phyloP scores from a whole-genome alignment of 1,140 invertebrate genomes.

The Kradibia gibbosae region DNA sequence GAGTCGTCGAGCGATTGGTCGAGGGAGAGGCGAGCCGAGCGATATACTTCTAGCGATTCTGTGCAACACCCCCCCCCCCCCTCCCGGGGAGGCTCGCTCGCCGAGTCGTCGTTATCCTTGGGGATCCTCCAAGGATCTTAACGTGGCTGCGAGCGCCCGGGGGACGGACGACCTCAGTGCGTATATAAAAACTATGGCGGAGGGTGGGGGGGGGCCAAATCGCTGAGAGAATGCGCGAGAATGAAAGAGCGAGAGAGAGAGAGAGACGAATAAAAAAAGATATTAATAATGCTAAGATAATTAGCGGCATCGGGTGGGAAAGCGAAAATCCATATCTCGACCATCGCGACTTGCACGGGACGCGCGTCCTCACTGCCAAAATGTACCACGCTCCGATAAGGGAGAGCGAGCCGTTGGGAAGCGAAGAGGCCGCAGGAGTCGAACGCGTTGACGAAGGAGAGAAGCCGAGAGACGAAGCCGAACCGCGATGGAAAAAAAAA shows the following conservation, averaged over 20 bases:
- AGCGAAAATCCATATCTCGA: conserved; percentile 33
- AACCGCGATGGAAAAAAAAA: conserved; percentile 29
- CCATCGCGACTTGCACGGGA: conserved; percentile 58
- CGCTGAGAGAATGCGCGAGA: conserved; percentile 55
- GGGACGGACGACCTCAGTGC: conserved; percentile 54
- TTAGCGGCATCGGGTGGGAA: conserved; percentile 29
- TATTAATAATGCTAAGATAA: conserved; percentile 37
- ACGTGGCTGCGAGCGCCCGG: no score
- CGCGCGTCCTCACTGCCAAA: conserved; percentile 70
- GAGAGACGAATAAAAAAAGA: no score
- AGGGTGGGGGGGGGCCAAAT: no score
- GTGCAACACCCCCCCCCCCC: no score
- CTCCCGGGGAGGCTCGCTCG: no score
- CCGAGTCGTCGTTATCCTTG: no score
- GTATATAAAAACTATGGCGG: conserved; percentile 64
- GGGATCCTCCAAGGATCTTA: no score
- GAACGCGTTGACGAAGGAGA: conserved; percentile 10
- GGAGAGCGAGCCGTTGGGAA: no score
- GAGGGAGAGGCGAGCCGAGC: no score
- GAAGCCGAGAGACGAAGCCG: conserved; percentile 28
- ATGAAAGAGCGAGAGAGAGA: no score
- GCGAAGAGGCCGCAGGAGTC: no score
- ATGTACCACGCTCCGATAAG: conserved; percentile 58
- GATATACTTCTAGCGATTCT: no score
- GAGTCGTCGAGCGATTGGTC: conserved; percentile 56